These are phyloP conservation scores for Drosophila insularis DNA, from an alignment of 1,140 invertebrate species.

Conservation along the genomic window DNA sequence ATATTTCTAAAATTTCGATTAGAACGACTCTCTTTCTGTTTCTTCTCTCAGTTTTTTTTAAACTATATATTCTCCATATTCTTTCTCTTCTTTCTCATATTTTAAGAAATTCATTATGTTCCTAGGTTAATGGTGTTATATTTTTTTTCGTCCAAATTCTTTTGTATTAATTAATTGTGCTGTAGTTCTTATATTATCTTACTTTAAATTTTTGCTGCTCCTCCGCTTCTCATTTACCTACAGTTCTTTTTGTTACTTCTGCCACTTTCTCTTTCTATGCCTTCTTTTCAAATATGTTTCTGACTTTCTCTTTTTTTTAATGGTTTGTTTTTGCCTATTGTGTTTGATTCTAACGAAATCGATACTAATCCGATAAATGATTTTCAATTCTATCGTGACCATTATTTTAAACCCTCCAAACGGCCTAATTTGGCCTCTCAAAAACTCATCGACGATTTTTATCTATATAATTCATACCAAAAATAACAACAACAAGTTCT, in stretches of 20 bases:
- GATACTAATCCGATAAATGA: not conserved
- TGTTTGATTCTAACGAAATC: constrained; percentile 6
- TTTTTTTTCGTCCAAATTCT: no score
- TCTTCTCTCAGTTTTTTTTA: no score
- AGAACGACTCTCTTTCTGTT: not conserved
- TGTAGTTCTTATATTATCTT: not conserved
- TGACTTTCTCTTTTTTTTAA: not conserved
- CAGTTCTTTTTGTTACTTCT: not conserved
- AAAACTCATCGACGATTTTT: not conserved
- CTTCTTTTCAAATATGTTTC: not conserved
- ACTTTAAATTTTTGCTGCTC: not conserved
- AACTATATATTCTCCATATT: no score
- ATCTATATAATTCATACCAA: not conserved
- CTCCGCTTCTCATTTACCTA: not conserved
- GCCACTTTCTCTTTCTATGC: not conserved
- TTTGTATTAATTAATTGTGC: not conserved
- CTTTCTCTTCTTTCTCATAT: not conserved
- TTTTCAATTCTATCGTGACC: not conserved
- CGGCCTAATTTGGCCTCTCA: not conserved
- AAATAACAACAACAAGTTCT: not conserved
- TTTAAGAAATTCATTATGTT: no score
- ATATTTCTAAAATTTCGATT: not conserved
- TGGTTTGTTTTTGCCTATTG: not conserved
- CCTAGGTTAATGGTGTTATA: no score
- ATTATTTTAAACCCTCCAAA: not conserved